Conservation (phyloP, 2,888 invertebrate species). For the Hecatera dysodea region DNA sequence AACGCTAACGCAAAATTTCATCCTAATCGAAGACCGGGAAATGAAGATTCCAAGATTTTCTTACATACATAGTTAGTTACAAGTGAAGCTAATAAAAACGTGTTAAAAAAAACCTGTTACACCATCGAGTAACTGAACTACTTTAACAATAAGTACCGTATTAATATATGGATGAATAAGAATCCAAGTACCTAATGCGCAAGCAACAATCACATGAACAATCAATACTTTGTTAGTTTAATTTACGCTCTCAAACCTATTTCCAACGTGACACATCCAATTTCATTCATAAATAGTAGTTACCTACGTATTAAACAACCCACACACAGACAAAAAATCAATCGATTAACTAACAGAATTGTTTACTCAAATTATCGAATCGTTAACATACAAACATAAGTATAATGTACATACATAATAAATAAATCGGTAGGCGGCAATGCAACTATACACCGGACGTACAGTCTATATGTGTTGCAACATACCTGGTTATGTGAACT, state of each 20-base stretch:
- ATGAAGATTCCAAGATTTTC: no score
- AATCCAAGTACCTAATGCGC: no score
- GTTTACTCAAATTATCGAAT: constrained; percentile 56
- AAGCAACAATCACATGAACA: background rate
- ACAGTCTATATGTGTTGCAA: constrained; percentile 45
- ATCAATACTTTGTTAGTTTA: background rate
- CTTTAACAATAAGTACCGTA: background rate
- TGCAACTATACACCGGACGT: constrained; percentile 62
- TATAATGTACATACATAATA: constrained; percentile 11
- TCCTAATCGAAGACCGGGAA: no score
- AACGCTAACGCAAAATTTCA: no score
- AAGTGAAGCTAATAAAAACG: no score
- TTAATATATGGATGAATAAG: background rate
- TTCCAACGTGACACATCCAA: background rate
- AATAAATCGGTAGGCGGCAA: constrained; percentile 44
- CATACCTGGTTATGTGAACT: constrained; percentile 17
- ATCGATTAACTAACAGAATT: constrained; percentile 29
- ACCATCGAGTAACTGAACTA: background rate
- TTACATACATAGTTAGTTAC: no score
- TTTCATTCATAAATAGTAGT: constrained; percentile 26
- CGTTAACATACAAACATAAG: constrained; percentile 20
- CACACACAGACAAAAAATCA: constrained; percentile 3
- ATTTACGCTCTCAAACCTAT: background rate
- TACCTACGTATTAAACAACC: no score
- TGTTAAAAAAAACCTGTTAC: background rate